These are phyloP conservation scores for Bugula neritina DNA, from an alignment of 2,888 invertebrate genomes.

Conservation along the genomic window DNA sequence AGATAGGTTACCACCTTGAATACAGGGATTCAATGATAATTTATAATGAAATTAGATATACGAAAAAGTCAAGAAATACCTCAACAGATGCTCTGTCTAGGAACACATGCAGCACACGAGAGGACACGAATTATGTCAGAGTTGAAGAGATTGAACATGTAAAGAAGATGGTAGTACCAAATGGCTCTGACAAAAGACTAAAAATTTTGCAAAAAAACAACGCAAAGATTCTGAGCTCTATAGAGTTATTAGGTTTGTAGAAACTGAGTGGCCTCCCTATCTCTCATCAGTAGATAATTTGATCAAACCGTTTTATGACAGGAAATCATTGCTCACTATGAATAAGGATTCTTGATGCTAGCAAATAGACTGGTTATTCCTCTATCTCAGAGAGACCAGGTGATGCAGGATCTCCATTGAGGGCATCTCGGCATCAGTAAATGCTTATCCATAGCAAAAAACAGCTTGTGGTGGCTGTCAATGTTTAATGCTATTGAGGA, in stretches of 20 bases:
- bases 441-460: not conserved
- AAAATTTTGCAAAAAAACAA: too few species aligned
- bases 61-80: slow-evolving; percentile 30
- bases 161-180: not conserved
- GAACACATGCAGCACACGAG: slow-evolving; percentile 27
- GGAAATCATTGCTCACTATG: not conserved
- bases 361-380: slow-evolving; percentile 10
- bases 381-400: not conserved
- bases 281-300: not conserved
- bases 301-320: slow-evolving; percentile 11
- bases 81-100: slow-evolving; percentile 31
- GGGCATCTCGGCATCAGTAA: slow-evolving; percentile 13
- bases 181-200: not conserved
- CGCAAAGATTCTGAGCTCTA: slow-evolving; percentile 5
- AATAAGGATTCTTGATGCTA: slow-evolving; percentile 18
- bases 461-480: not conserved
- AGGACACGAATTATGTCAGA: not conserved
- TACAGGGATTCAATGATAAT: slow-evolving; percentile 31
- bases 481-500: not conserved
- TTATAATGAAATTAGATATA: slow-evolving; percentile 27
- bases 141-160: slow-evolving; percentile 5
- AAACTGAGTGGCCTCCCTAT: slow-evolving; percentile 7
- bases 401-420: slow-evolving; percentile 16
- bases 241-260: not conserved
- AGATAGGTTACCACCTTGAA: slow-evolving; percentile 30